Evolutionary conservation across 1,140 invertebrate species (phyloP).

Genomic region (Anagrus nilaparvatae): DNA sequence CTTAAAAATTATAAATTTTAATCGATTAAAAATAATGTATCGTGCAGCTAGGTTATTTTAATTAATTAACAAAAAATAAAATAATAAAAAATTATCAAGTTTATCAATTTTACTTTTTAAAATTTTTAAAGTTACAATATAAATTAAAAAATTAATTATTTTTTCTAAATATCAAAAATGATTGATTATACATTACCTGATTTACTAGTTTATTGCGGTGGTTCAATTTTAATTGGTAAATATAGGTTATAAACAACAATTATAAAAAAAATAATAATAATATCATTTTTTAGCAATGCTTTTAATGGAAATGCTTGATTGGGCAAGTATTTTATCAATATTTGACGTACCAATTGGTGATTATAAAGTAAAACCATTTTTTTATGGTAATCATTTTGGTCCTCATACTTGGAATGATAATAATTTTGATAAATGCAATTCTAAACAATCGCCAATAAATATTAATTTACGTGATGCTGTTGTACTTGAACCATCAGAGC

Average conservation of each 20-base stretch:
- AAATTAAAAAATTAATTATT: not conserved
- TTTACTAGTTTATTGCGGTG: slow-evolving; percentile 23
- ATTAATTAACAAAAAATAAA: too few species aligned
- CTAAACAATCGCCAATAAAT: slow-evolving; percentile 35
- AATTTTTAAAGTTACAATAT: too few species aligned
- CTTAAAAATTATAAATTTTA: too few species aligned
- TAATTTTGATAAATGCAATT: slow-evolving; percentile 19
- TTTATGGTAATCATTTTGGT: slow-evolving; percentile 23
- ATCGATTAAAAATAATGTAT: too few species aligned
- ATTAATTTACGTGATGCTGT: slow-evolving; percentile 25
- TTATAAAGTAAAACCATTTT: slow-evolving; percentile 9
- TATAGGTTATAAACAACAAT: too few species aligned
- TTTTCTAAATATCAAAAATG: slow-evolving; percentile 15
- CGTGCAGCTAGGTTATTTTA: too few species aligned
- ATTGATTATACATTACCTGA: slow-evolving; percentile 21
- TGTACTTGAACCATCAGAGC: slow-evolving; percentile 22
- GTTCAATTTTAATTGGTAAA: slow-evolving; percentile 24
- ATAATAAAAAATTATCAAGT: too few species aligned
- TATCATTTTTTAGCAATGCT: slow-evolving; percentile 20
- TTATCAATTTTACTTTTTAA: too few species aligned
- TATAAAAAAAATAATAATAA: not conserved
- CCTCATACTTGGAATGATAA: slow-evolving; percentile 33
- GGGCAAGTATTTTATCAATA: slow-evolving; percentile 15
- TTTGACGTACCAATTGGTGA: slow-evolving; percentile 9
- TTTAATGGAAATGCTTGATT: slow-evolving; percentile 25